phyloP scores from a whole-genome alignment of 2,888 invertebrate species.

The Nebria brevicollis region DNA sequence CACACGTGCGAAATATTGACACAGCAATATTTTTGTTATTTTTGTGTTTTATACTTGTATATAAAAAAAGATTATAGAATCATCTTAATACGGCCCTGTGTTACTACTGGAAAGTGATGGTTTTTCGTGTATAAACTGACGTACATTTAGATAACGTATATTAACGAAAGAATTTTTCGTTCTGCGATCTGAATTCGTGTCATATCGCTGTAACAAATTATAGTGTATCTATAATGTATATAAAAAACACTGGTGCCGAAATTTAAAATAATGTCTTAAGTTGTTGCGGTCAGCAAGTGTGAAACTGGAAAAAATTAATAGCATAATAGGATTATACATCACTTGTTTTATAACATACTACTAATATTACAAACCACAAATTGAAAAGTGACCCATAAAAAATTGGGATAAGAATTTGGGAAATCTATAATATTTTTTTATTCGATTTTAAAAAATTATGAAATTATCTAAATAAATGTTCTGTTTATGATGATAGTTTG shows the following conservation, averaged over 20 bases:
- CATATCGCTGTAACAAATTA: neutral
- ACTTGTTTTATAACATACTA: neutral
- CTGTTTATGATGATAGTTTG: no score
- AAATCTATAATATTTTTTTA: neutral
- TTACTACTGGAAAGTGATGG: constrained; percentile 7
- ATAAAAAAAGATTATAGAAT: neutral
- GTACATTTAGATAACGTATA: constrained; percentile 41
- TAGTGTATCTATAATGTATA: neutral
- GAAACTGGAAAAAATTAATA: neutral
- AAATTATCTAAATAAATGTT: no score
- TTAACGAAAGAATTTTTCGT: constrained; percentile 25
- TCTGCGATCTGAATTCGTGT: constrained; percentile 20
- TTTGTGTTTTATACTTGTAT: neutral
- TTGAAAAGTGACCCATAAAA: neutral
- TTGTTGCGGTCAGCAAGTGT: neutral
- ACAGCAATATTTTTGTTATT: no score
- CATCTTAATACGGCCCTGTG: neutral
- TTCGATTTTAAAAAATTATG: no score
- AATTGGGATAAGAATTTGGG: neutral
- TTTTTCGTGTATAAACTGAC: constrained; percentile 41
- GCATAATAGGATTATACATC: no score
- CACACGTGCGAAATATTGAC: no score
- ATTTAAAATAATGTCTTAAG: neutral
- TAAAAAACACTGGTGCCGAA: neutral
- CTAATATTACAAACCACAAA: neutral